Evolutionary conservation across 64 coral and sea anemone species (phyloP).

Genomic region (Pocillopora damicornis): DNA sequence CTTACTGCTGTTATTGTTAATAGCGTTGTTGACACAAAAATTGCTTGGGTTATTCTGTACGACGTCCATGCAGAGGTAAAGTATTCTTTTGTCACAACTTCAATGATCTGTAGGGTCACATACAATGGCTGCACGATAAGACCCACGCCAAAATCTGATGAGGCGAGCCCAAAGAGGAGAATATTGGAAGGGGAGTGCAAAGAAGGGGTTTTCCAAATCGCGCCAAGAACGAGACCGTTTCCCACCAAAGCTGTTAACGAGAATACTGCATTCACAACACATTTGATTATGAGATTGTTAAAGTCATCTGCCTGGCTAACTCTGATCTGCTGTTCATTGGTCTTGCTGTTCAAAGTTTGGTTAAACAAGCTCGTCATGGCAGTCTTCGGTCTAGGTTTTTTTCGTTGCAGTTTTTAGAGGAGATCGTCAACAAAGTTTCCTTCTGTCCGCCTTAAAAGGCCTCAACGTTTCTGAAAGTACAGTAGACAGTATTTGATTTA

Average conservation of each 20-base stretch:
- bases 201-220: conserved; percentile 29
- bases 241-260: not conserved
- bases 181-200: conserved; percentile 17
- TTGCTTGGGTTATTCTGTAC: conserved; percentile 1
- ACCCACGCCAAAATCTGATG: conserved; percentile 33
- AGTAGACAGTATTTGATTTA: too few species aligned
- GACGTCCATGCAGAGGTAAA: not conserved
- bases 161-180: conserved; percentile 31
- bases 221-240: not conserved
- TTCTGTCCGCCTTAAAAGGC: too few species aligned
- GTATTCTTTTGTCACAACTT: not conserved
- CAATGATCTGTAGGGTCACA: not conserved
- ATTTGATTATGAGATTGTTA: not conserved
- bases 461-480: too few species aligned
- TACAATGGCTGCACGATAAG: not conserved
- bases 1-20: conserved; percentile 20
- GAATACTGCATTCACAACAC: not conserved
- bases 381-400: too few species aligned
- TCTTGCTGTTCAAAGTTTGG: too few species aligned
- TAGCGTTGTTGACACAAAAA: conserved; percentile 5
- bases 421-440: too few species aligned
- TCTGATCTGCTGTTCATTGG: too few species aligned
- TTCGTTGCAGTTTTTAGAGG: too few species aligned
- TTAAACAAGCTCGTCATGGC: too few species aligned
- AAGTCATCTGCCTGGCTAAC: not conserved